Conservation (phyloP, 2,888 invertebrate genomes). For the Stratiomys singularior region DNA sequence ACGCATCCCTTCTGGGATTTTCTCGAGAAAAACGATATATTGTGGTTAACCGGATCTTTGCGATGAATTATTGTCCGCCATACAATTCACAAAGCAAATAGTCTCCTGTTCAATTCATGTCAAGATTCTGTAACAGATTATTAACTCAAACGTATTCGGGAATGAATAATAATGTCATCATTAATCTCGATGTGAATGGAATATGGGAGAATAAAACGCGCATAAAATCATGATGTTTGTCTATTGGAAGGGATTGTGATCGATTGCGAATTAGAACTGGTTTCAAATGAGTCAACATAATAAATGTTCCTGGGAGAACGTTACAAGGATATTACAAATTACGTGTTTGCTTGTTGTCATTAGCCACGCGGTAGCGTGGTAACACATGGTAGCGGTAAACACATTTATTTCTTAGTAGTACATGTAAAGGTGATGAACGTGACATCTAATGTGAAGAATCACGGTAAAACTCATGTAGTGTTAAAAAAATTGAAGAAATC, state of each 20-base stretch:
- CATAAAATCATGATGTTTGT: slow-evolving; percentile 13
- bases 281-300: too few species aligned
- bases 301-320: too few species aligned
- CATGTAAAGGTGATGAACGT: too few species aligned
- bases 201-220: slow-evolving; percentile 5
- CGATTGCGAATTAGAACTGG: slow-evolving; percentile 32
- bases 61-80: slow-evolving; percentile 41
- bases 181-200: slow-evolving; percentile 38
- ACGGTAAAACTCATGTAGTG: too few species aligned
- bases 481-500: too few species aligned
- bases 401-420: too few species aligned
- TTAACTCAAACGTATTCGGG: slow-evolving; percentile 28
- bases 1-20: slow-evolving; percentile 12
- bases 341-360: too few species aligned
- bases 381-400: too few species aligned
- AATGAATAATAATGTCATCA: slow-evolving; percentile 45
- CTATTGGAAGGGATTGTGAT: slow-evolving; percentile 32
- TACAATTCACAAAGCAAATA: slow-evolving; percentile 29
- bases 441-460: too few species aligned
- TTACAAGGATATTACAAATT: too few species aligned
- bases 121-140: slow-evolving; percentile 34
- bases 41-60: slow-evolving; percentile 47
- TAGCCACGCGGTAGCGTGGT: too few species aligned
- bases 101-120: slow-evolving; percentile 32
- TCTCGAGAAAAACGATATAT: slow-evolving; percentile 27